A percentile compares a stretch with the other conserved stretches of the same genome.
Conservation (phyloP, 2,797 vertebrate genomes). For the Botia almorhae region DNA sequence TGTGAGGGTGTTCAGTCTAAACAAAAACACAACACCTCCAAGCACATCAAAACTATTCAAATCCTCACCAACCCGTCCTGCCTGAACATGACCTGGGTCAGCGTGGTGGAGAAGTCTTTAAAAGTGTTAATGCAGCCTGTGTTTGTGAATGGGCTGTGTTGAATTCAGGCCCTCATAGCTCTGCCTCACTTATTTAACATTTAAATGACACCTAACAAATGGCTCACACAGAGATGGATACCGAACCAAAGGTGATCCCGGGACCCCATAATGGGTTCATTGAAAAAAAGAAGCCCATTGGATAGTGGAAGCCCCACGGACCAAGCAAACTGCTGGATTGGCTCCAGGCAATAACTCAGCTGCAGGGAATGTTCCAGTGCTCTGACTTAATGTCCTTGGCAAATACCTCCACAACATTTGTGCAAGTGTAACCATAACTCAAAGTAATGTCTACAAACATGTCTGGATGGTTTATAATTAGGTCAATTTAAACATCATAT, state of each 20-base stretch:
- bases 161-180: slow-evolving; percentile 42
- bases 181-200: slow-evolving; percentile 47
- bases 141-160: slow-evolving; percentile 41
- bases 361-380: slow-evolving; percentile 24
- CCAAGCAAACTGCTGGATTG: slow-evolving; percentile 20
- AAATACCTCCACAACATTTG: slow-evolving; percentile 33
- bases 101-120: slow-evolving; percentile 34
- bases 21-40: slow-evolving; percentile 51
- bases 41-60: slow-evolving; percentile 47
- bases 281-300: slow-evolving; percentile 24
- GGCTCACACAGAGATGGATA: slow-evolving; percentile 46
- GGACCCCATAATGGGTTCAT: slow-evolving; percentile 33
- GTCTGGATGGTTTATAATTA: slow-evolving; percentile 40
- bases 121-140: slow-evolving; percentile 49
- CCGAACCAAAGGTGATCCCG: slow-evolving; percentile 31
- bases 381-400: slow-evolving; percentile 40
- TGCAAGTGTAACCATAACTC: slow-evolving; percentile 13
- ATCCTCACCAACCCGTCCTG: slow-evolving; percentile 14
- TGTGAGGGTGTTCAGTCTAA: slow-evolving; percentile 9
- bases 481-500: slow-evolving; percentile 13
- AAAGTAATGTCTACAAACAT: slow-evolving; percentile 38
- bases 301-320: slow-evolving; percentile 9
- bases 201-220: slow-evolving; percentile 54
- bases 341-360: slow-evolving; percentile 48
- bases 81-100: slow-evolving; percentile 45